Evolutionary conservation across 2,888 invertebrate species (phyloP), one percentile per base, ranked within the genome.

Genomic region (Invenusta paracnida): DNA sequence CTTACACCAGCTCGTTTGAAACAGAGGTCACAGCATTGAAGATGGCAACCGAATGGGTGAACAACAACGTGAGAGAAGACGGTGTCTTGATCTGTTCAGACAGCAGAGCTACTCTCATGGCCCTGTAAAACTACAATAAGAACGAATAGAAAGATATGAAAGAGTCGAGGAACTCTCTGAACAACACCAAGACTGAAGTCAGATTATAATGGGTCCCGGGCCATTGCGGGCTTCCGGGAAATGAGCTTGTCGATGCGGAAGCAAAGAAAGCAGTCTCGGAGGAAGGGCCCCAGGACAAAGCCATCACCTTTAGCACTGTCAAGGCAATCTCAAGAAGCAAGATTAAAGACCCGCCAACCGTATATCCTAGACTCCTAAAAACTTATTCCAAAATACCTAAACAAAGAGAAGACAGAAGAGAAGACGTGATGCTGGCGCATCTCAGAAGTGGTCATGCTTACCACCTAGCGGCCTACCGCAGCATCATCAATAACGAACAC

Each of bases 381-480:
- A 48, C 48, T 48, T 48, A 48, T 48, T 48, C 48, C 48, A 48
- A 48, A 48, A 48, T 48, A 11, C 48, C 48, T 48, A 48, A 48
- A 48, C 48, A 48, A 48, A 48, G 48, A 48, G 48, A 48, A 48
- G 48, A 48, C 48, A 48, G 48, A 48, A 48, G 48, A 48, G 48
- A 48, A 48, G 48, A 25, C 73, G 27, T 73, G 73, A 25, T 73
- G 73, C 73, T 23, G 73, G 73, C 27, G 27, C 73, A 73, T 2
- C 73, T 73, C 73, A 73, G 73, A 73, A 73, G 73, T 25, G 73
- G 73, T 2, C 73, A 73, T 73, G 73, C 27, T 23, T 73, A 73
- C 73, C 27, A 73, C 27, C 73, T 73, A 73, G 73, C 73, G 27
- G 73, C 73, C 73, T 73, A n/a, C 73, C 73, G 27, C 73, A 73